phyloP scores from a whole-genome alignment of 1,140 invertebrate species.

The Cephus cinctus region DNA sequence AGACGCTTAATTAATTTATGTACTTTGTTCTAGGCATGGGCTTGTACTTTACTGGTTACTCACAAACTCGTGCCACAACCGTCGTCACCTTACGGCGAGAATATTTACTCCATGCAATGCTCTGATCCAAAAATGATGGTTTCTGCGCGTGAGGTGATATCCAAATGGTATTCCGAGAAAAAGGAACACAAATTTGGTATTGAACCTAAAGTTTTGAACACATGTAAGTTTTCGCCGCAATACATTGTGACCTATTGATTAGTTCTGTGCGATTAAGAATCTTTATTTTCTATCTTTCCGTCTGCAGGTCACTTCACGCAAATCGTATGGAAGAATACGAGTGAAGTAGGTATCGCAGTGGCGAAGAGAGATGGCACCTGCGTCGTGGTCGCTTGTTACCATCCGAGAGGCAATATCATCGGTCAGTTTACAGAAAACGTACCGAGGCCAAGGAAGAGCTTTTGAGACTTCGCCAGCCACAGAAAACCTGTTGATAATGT shows the following conservation, averaged over 20 bases:
- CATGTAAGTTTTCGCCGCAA: constrained; percentile 35
- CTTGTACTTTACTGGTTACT: constrained; percentile 69
- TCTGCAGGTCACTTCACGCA: constrained; percentile 69
- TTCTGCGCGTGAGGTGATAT: constrained; percentile 64
- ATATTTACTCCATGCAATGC: constrained; percentile 70
- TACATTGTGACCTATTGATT: background rate
- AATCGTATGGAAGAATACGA: constrained; percentile 73
- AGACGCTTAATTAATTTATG: no score
- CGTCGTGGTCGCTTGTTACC: constrained; percentile 76
- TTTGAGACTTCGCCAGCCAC: constrained; percentile 18
- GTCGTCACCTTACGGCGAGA: constrained; percentile 63
- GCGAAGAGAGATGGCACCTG: constrained; percentile 64
- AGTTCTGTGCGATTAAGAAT: background rate
- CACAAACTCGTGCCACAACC: constrained; percentile 68
- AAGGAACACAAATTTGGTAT: constrained; percentile 63
- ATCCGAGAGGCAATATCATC: constrained; percentile 78
- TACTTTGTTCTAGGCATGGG: constrained; percentile 64
- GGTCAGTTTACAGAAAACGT: constrained; percentile 74
- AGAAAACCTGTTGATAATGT: constrained; percentile 28
- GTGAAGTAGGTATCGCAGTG: constrained; percentile 72
- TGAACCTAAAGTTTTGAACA: constrained; percentile 65
- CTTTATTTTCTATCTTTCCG: constrained; percentile 6
- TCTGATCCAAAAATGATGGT: constrained; percentile 66
- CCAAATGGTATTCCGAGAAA: constrained; percentile 70
- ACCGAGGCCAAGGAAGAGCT: constrained; percentile 49